These are phyloP conservation scores for Idaea dimidiata DNA, from an alignment of 2,888 invertebrate genomes.

Conservation along the genomic window DNA sequence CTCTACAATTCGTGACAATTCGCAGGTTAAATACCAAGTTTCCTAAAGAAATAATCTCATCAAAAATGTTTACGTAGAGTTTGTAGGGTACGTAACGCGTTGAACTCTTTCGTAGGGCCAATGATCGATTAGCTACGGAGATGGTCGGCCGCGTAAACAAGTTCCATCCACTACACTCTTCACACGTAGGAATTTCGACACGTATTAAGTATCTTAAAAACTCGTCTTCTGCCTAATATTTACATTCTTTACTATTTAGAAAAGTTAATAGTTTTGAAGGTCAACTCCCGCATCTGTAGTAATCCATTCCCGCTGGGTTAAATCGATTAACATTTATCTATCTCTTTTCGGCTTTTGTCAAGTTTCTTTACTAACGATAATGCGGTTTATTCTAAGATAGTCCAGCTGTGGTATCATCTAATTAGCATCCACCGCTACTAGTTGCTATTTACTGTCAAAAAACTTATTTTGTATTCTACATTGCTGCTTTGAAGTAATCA, in stretches of 20 bases:
- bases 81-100: slow-evolving; percentile 42
- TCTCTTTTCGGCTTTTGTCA: no score
- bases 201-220: slow-evolving; percentile 10
- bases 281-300: no score
- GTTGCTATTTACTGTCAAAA: no score
- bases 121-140: slow-evolving; percentile 65
- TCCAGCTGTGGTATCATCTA: no score
- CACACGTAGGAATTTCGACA: slow-evolving; percentile 25
- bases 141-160: slow-evolving; percentile 51
- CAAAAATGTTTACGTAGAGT: not conserved
- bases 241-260: not conserved
- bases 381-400: no score
- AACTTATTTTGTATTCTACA: no score
- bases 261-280: not conserved
- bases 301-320: no score
- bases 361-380: no score
- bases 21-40: slow-evolving; percentile 10
- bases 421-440: no score
- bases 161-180: slow-evolving; percentile 42
- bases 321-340: no score
- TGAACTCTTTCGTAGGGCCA: slow-evolving; percentile 71
- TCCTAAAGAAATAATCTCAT: slow-evolving; percentile 10
- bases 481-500: no score
- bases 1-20: no score
- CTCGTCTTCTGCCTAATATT: slow-evolving; percentile 8